Percentiles rank a stretch among this genome's conserved stretches.
Evolutionary conservation across 2,113 vertebrate genomes (phyloP).

Genomic region (Rhineura floridana): DNA sequence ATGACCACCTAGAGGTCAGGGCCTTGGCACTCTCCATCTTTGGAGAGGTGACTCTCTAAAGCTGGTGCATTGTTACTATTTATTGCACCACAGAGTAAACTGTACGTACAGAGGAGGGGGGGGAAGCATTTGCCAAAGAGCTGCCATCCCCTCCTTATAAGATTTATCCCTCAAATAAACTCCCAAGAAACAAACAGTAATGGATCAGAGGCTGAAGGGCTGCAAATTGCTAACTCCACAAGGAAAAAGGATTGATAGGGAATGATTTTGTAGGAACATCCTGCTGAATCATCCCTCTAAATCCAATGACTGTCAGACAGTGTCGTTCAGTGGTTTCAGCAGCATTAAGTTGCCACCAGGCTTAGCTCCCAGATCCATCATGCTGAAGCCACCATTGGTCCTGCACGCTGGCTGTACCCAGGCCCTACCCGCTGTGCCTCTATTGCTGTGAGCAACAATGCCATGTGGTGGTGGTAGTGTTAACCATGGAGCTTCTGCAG

Average conservation of each 20-base stretch:
- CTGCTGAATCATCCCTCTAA: neutral
- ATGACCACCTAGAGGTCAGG: neutral
- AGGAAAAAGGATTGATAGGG: neutral
- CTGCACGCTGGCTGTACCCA: neutral
- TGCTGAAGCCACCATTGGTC: too few species aligned
- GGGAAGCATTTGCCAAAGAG: neutral
- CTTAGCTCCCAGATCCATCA: neutral
- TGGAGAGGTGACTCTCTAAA: neutral
- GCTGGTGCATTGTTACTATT: neutral
- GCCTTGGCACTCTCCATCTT: neutral
- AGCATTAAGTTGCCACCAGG: neutral
- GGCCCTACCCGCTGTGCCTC: neutral
- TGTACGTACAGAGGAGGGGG: neutral
- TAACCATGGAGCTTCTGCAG: neutral
- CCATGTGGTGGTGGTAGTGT: neutral
- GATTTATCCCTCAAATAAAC: slow-evolving; percentile 17
- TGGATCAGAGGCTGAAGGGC: neutral
- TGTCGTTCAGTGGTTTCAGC: neutral
- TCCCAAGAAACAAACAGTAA: neutral
- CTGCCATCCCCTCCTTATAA: too few species aligned
- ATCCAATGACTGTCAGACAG: neutral
- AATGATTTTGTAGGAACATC: neutral
- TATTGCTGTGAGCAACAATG: neutral
- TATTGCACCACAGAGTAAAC: neutral
- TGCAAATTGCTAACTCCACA: neutral